Evolutionary conservation across 2,113 vertebrate species (phyloP).

Genomic region (Oryzias curvinotus): DNA sequence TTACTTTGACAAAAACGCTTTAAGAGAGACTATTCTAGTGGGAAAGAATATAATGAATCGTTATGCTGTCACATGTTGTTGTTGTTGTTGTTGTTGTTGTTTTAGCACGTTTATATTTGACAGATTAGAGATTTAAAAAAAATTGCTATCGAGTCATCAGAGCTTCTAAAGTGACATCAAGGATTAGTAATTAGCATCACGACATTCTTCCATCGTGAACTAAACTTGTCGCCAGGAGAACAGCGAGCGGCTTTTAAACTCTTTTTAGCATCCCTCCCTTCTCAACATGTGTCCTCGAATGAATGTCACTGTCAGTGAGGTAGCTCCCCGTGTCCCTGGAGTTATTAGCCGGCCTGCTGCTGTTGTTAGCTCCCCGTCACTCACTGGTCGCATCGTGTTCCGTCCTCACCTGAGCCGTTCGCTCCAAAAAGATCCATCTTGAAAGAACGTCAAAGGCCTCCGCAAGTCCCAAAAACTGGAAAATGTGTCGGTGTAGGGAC

Average conservation of each 20-base stretch:
- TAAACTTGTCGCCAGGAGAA: background rate
- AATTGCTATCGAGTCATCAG: background rate
- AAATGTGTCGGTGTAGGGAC: background rate
- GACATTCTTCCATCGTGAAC: background rate
- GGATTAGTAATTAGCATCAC: background rate
- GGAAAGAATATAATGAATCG: too few relatives aligned
- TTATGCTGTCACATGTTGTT: too few relatives aligned
- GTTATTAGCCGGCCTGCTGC: slow-evolving; percentile 59
- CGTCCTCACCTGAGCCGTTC: slow-evolving; percentile 61
- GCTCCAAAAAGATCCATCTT: slow-evolving; percentile 71
- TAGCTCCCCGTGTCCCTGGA: slow-evolving; percentile 29
- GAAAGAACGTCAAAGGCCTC: background rate
- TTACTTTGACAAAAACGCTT: too few relatives aligned
- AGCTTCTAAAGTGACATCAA: background rate
- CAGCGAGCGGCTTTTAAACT: background rate
- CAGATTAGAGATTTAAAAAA: background rate
- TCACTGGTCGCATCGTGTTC: background rate
- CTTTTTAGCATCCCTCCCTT: background rate
- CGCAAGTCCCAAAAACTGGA: background rate
- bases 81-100: too few relatives aligned
- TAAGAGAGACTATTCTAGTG: too few relatives aligned
- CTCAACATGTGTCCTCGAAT: slow-evolving; percentile 41
- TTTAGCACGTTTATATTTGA: too few relatives aligned
- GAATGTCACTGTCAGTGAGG: slow-evolving; percentile 50
- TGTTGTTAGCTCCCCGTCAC: slow-evolving; percentile 39